A percentile compares a stretch with the other conserved stretches of the same genome.
Conservation (phyloP, 2,113 vertebrate species). For the Paradisaea rubra region DNA sequence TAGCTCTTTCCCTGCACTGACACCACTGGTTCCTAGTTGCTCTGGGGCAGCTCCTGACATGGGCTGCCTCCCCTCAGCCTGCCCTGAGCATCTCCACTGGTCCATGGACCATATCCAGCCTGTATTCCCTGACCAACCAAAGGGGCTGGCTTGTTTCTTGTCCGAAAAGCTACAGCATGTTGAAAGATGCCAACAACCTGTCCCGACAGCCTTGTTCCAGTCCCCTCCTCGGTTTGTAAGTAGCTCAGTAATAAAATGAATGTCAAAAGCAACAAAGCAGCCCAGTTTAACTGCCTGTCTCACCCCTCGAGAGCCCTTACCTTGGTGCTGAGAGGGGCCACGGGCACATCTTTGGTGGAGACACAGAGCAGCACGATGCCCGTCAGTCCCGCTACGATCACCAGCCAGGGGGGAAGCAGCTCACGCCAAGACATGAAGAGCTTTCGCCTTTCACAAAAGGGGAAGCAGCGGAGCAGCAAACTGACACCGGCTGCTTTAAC, state of each 20-base stretch:
- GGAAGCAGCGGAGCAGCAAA: background rate
- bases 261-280: background rate
- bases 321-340: background rate
- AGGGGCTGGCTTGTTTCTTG: background rate
- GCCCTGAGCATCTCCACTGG: background rate
- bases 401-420: slow-evolving; percentile 62
- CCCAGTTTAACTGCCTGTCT: background rate
- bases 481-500: background rate
- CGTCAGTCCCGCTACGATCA: slow-evolving; percentile 23
- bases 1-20: background rate
- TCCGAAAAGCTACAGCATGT: background rate
- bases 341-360: slow-evolving; percentile 44
- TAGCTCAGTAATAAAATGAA: background rate
- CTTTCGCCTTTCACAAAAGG: background rate
- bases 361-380: slow-evolving; percentile 54
- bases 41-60: background rate
- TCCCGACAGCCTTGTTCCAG: background rate
- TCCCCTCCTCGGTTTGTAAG: background rate
- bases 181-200: background rate
- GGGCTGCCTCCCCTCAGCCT: background rate
- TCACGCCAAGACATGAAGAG: slow-evolving; percentile 54
- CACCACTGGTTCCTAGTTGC: background rate
- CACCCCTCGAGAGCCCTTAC: background rate
- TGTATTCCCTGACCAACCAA: background rate
- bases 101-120: background rate